A percentile compares a stretch with the other conserved stretches of the same genome.
Evolutionary conservation across 1,140 invertebrate genomes (phyloP).

Genomic region (Ceratosolen solmsi): DNA sequence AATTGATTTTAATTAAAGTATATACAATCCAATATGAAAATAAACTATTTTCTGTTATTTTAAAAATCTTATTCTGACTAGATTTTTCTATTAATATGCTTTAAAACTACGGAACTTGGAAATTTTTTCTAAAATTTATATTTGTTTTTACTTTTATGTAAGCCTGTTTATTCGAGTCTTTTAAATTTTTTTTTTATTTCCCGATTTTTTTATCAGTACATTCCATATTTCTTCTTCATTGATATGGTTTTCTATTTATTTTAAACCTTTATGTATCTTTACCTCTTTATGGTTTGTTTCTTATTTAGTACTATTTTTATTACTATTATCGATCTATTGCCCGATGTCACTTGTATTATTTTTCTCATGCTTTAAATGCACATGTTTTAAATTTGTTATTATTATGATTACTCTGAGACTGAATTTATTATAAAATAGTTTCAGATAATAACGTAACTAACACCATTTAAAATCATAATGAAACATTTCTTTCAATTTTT

Average conservation of each 20-base stretch:
- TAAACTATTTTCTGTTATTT: neutral
- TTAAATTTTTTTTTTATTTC: slow-evolving; percentile 6
- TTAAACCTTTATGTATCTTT: neutral
- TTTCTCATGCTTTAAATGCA: neutral
- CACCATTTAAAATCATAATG: no score
- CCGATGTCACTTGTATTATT: neutral
- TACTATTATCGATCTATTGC: no score
- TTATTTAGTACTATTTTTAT: neutral
- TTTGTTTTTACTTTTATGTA: neutral
- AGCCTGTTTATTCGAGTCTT: neutral
- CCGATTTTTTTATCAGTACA: neutral
- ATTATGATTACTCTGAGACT: no score
- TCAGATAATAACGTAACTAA: no score
- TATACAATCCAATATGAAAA: no score
- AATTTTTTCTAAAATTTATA: neutral
- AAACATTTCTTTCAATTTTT: no score
- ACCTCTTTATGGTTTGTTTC: neutral
- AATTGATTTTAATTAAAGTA: no score
- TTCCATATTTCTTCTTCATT: neutral
- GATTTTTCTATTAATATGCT: neutral
- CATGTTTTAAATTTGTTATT: no score
- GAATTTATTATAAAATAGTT: no score
- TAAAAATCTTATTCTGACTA: neutral
- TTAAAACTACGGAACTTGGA: neutral
- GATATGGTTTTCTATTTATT: neutral